phyloP scores from a whole-genome alignment of 2,797 vertebrate species.

The Potorous gilbertii region DNA sequence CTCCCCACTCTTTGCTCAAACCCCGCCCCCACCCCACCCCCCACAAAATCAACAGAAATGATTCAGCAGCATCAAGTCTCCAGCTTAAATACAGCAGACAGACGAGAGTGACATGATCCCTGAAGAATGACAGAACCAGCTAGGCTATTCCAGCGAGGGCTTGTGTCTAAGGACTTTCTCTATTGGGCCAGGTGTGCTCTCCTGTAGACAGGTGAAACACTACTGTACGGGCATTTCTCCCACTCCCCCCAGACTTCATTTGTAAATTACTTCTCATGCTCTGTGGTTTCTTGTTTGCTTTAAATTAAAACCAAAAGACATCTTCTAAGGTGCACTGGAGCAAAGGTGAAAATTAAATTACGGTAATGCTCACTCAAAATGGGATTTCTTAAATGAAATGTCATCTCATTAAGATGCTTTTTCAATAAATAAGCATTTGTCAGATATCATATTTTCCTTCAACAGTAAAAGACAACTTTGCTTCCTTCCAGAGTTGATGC shows the following conservation, averaged over 20 bases:
- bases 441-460: neutral
- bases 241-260: neutral
- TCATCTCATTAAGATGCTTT: neutral
- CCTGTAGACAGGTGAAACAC: conserved; percentile 24
- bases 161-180: neutral
- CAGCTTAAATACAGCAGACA: conserved; percentile 58
- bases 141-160: conserved; percentile 3
- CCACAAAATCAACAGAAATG: conserved; percentile 10
- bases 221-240: conserved; percentile 34
- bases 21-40: too few relatives aligned
- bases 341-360: conserved; percentile 31
- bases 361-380: conserved; percentile 45
- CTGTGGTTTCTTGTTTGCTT: neutral
- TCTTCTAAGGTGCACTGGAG: conserved; percentile 33
- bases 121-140: conserved; percentile 70
- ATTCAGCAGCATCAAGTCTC: conserved; percentile 79
- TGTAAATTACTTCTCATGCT: conserved; percentile 56
- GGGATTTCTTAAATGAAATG: conserved; percentile 43
- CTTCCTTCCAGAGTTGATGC: neutral
- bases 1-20: conserved; percentile 31
- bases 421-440: neutral
- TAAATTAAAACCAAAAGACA: conserved; percentile 41
- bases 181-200: neutral
- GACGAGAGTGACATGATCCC: conserved; percentile 66
- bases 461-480: neutral